Evolutionary conservation across 2,888 invertebrate genomes (phyloP), one percentile per base, ranked within the genome.

Genomic region (Prosopocoilus inquinatus): DNA sequence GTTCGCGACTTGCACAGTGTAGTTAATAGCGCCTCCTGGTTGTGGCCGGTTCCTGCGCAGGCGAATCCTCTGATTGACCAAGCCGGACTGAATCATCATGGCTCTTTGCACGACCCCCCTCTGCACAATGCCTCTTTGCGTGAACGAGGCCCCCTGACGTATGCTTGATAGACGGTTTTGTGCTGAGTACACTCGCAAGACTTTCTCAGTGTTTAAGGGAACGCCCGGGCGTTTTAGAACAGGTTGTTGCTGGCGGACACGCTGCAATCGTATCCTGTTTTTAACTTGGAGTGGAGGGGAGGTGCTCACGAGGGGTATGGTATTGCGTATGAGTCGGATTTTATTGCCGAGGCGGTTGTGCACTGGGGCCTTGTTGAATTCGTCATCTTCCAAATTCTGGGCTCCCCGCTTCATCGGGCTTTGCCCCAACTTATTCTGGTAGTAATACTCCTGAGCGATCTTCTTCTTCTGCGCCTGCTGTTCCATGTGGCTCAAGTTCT

Each of bases 361-460:
- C 11, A 70, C 65, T 16, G 69, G 66, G 33, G 45, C 45, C 51
- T 57, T 66, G 9, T 32, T 41, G 5, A 47, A 9, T 4, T 34
- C 16, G 3, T 41, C 20, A 28, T 44, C 20, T 43, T 49, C 38
- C 9, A 2, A 9, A 28, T 50, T 28, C 12, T 16, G 15, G 9
- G 9, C 38, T 11, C 56, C 47, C n/a, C 61, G 58, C 3, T 41
- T 46, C 36, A 69, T 11, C 0, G 67, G 66, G 48, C 68, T 69
- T 2, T 50, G 51, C 44, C 57, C 55, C 15, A 28, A 11, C 52
- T 61, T 45, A n/a, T 36, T 52, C 16, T 63, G 49, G 39, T 69
- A 69, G 48, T 69, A 70, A 5, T 50, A 33, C n/a, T 60, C 51
- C 51, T 69, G 70, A 2, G 69, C 69, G 9, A 62, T 32, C 39